Percentiles rank a stretch among this genome's conserved stretches.
These are phyloP conservation scores for Cacatua alba DNA, from an alignment of 2,113 vertebrate genomes.

Conservation along the genomic window DNA sequence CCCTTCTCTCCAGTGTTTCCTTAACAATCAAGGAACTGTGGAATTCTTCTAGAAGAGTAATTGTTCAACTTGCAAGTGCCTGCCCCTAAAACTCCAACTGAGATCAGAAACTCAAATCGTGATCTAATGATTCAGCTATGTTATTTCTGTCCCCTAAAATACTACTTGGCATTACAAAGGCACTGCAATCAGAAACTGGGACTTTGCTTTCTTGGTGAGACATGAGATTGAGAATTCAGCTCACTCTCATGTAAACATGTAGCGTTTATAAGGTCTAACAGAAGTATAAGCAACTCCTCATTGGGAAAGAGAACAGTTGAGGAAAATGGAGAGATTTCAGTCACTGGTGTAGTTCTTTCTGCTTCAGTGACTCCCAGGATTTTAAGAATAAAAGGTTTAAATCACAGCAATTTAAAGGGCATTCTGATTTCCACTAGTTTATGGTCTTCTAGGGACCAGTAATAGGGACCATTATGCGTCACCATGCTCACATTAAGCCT, in stretches of 20 bases:
- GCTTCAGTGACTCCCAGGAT: not conserved
- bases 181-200: not conserved
- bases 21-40: not conserved
- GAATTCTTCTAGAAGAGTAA: not conserved
- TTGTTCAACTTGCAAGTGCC: not conserved
- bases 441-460: not conserved
- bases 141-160: not conserved
- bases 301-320: not conserved
- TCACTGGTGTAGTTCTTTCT: not conserved
- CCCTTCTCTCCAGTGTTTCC: not conserved
- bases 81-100: not conserved
- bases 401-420: not conserved
- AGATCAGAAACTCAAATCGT: not conserved
- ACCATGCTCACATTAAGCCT: not conserved
- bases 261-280: not conserved
- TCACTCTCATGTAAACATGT: not conserved
- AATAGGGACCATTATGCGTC: not conserved
- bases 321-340: not conserved
- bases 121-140: conserved; percentile 12
- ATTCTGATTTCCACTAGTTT: not conserved
- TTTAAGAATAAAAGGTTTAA: not conserved
- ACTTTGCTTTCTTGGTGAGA: not conserved
- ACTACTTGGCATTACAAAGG: not conserved
- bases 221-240: not conserved
- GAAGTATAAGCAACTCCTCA: not conserved